Base-by-base conservation (phyloP, 2,888 invertebrate genomes). In the Nemurella pictetii region DNA sequence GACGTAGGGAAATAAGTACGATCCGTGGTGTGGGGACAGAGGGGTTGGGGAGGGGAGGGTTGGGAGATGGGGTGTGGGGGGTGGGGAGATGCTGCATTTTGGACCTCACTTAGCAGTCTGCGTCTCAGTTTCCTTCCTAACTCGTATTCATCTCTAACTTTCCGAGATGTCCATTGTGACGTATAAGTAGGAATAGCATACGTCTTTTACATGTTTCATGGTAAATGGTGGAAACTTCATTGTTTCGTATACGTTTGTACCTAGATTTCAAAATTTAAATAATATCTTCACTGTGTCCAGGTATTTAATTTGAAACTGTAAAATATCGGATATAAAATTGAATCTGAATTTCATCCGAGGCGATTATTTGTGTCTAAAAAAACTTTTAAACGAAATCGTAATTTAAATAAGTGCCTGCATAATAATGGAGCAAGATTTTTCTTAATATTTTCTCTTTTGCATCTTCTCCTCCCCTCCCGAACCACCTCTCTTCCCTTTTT, bases 1-100 rank as follows among this genome's bases (percentile, higher is more conserved):
- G 55, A 15, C 72, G 82, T 30, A 82, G 82, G 85, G 80, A 85
- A 85, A 85, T 85, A 82, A 82, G 85, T 85, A 55, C 55, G 20
- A n/a, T n/a, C 20, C 55, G n/a, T n/a, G n/a, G n/a, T n/a, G n/a
- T n/a, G n/a, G n/a, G n/a, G n/a, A n/a, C n/a, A n/a, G n/a, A n/a
- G n/a, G 55, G 55, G 55, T 7, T 35, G 12, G 5, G 35, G 35
- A 35, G 35, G 5, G 35, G 35, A 7, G 55, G 55, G 9, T 55
- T 9, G 9, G 32, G 32, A 32, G 32, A 32, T 32, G 32, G 9
- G 55, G 55, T 12, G 55, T 12, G 55, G 55, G 55, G 55, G 55
- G 55, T 12, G 55, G 55, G 12, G 55, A 20, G 55, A 2, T 3
- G 12, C 80, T 84, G 28, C 78, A n/a, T 80, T 80, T 29, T 55